Conservation (phyloP, 2,888 invertebrate genomes). For the Plagodis pulveraria region DNA sequence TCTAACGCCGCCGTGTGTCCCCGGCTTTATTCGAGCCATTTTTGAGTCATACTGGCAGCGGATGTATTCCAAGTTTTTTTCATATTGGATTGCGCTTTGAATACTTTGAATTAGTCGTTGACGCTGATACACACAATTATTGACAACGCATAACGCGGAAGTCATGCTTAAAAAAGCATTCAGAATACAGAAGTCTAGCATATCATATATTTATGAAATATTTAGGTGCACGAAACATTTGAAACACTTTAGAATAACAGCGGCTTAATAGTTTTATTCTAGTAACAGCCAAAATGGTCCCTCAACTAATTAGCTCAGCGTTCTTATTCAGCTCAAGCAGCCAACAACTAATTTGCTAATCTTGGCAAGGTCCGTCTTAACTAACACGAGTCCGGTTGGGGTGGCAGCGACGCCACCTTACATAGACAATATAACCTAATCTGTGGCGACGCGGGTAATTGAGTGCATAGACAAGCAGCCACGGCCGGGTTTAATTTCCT, state of each 20-base stretch:
- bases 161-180: too few relatives aligned
- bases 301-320: slow-evolving; percentile 9
- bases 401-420: too few relatives aligned
- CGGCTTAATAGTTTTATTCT: too few relatives aligned
- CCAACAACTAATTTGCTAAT: slow-evolving; percentile 18
- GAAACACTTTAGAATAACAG: too few relatives aligned
- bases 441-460: slow-evolving; percentile 33
- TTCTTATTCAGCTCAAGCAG: slow-evolving; percentile 20
- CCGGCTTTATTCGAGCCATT: slow-evolving; percentile 31
- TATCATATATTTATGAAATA: too few relatives aligned
- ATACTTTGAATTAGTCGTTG: not conserved
- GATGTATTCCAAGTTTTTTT: slow-evolving; percentile 30
- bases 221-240: too few relatives aligned
- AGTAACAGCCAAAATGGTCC: not conserved
- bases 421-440: too few relatives aligned
- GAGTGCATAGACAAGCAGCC: slow-evolving; percentile 41
- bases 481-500: slow-evolving; percentile 83
- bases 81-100: slow-evolving; percentile 17
- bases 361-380: slow-evolving; percentile 26
- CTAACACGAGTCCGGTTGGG: slow-evolving; percentile 25
- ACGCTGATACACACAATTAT: too few relatives aligned
- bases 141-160: too few relatives aligned
- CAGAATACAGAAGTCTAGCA: too few relatives aligned
- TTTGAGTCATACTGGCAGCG: slow-evolving; percentile 38
- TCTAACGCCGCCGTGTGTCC: slow-evolving; percentile 35